Evolutionary conservation across 2,113 vertebrate species (phyloP), one percentile per base, ranked within the genome.

Genomic region (Herpetotheres cachinnans): DNA sequence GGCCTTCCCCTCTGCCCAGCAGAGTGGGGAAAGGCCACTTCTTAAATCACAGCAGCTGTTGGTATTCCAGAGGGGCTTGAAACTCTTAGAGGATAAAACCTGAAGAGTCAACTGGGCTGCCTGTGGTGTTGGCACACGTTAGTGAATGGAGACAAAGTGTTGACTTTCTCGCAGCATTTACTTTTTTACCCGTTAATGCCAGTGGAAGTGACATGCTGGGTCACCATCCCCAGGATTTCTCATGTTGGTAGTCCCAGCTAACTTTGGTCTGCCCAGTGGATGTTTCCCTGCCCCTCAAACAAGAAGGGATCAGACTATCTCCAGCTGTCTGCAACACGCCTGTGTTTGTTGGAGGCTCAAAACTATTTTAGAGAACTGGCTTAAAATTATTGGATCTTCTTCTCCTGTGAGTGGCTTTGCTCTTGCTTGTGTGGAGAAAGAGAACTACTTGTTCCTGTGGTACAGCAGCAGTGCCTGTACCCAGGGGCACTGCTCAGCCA

Each of bases 141-240:
- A 18, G 16, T 0, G 1, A 80, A 56, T 52, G 0, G 0, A 83
- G 49, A 42, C 10, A 47, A 76, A 91, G 8, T 34, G 7, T 27
- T 49, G 36, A 11, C 5, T 58, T 67, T 67, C 36, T 32, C 27
- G 24, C 34, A 40, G 25, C n/a, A 13, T 50, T 58, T 42, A 71
- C 6, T 25, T 34, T 81, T 87, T 25, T 25, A 62, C 15, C 22
- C 32, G 19, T 82, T 88, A 29, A 24, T 1, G 3, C 29, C 46
- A 19, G 15, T 86, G 25, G 67, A 76, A 74, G 17, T 46, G 16
- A 17, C 0, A 0, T 71, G 44, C 11, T 50, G 56, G 19, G 21
- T 80, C 67, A 50, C 10, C 17, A 29, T 9, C 21, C 16, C 11
- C n/a, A 55, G 58, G 34, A 47, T 71, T 89, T 67, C 52, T 61